Evolutionary conservation across 2,888 invertebrate species (phyloP).

Genomic region (Mythimna loreyi): DNA sequence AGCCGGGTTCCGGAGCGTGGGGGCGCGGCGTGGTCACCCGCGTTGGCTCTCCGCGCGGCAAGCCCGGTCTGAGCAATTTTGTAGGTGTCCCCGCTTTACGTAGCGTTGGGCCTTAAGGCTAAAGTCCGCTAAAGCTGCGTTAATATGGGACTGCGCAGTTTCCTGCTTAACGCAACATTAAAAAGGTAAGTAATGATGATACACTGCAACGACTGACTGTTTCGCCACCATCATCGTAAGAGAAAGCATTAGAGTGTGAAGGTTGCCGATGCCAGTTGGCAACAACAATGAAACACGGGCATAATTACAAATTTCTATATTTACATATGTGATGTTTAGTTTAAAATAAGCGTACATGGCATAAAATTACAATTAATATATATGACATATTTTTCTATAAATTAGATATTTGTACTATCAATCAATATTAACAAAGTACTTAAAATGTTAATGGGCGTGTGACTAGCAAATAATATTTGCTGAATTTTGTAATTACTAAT

Average conservation of each 20-base stretch:
- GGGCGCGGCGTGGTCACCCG: too few species aligned
- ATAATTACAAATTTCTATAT: constrained; percentile 89
- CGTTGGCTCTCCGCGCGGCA: too few species aligned
- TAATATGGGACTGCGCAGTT: too few species aligned
- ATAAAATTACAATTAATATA: constrained; percentile 90
- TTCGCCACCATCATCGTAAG: constrained; percentile 1
- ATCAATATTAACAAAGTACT: constrained; percentile 88
- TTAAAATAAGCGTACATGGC: constrained; percentile 91
- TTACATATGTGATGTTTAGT: constrained; percentile 90
- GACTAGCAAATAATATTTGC: constrained; percentile 90
- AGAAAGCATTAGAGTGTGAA: constrained; percentile 28
- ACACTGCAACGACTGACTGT: neutral
- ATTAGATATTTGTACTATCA: constrained; percentile 91
- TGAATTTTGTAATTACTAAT: constrained; percentile 78
- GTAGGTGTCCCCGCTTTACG: too few species aligned
- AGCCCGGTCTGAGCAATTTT: too few species aligned
- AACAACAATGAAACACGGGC: constrained; percentile 72
- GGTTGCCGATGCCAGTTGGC: constrained; percentile 34
- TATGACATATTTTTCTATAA: constrained; percentile 89
- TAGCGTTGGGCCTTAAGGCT: too few species aligned
- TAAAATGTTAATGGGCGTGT: constrained; percentile 87
- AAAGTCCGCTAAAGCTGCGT: too few species aligned
- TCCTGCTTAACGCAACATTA: too few species aligned
- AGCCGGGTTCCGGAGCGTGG: too few species aligned
- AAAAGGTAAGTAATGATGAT: too few species aligned